Evolutionary conservation across 2,113 vertebrate genomes (phyloP).

Genomic region (Pangasianodon hypophthalmus): DNA sequence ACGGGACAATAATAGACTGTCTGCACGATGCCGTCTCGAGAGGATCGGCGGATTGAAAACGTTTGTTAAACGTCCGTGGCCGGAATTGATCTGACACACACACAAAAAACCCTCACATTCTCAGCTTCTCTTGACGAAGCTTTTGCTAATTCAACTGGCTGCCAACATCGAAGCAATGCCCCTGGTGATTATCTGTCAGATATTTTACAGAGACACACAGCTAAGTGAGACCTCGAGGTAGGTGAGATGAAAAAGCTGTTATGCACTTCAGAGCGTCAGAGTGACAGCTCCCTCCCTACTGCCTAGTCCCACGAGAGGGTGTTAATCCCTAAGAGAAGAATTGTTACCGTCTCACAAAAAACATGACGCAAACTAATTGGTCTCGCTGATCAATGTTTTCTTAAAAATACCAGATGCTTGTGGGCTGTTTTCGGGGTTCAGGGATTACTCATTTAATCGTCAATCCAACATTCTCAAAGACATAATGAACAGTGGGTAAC

Average conservation of each 20-base stretch:
- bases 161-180: slow-evolving; percentile 57
- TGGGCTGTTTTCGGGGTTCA: background rate
- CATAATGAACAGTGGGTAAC: background rate
- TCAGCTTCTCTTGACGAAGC: slow-evolving; percentile 23
- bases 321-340: background rate
- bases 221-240: background rate
- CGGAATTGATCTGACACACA: slow-evolving; percentile 44
- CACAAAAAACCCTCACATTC: slow-evolving; percentile 13
- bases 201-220: slow-evolving; percentile 40
- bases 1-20: slow-evolving; percentile 47
- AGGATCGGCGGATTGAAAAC: slow-evolving; percentile 45
- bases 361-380: background rate
- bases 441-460: background rate
- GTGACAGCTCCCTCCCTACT: background rate
- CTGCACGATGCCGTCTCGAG: background rate
- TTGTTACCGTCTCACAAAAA: background rate
- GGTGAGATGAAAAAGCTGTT: slow-evolving; percentile 14
- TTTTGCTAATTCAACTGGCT: slow-evolving; percentile 42
- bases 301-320: background rate
- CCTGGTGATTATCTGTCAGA: slow-evolving; percentile 47
- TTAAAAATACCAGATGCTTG: background rate
- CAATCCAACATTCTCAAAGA: no score
- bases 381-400: background rate
- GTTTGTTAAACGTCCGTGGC: slow-evolving; percentile 42
- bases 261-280: background rate